These are phyloP conservation scores for Clitarchus hookeri DNA, from an alignment of 2,888 invertebrate genomes.

Conservation along the genomic window DNA sequence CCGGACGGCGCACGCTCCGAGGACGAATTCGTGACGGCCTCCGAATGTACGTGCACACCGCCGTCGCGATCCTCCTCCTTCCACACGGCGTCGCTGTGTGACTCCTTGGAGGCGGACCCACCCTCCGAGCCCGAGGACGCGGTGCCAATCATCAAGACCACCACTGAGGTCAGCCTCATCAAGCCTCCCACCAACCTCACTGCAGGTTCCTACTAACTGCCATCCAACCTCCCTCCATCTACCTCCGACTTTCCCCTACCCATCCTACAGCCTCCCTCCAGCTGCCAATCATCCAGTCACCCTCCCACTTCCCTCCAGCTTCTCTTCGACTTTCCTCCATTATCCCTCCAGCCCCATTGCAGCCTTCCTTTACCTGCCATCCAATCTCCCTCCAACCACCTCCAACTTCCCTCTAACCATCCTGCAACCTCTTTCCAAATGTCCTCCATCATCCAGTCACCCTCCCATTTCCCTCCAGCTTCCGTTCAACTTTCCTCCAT, in stretches of 20 bases:
- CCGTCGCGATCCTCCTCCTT: constrained; percentile 71
- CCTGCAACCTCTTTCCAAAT: neutral
- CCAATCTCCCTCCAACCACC: too few species aligned
- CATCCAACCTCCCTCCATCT: neutral
- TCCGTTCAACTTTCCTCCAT: neutral
- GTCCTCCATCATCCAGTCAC: too few species aligned
- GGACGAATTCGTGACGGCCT: constrained; percentile 70
- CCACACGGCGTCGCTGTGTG: constrained; percentile 70
- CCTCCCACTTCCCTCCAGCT: neutral
- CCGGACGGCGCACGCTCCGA: constrained; percentile 54
- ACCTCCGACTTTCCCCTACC: too few species aligned
- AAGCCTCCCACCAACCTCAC: neutral
- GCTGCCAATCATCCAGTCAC: too few species aligned
- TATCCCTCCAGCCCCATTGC: too few species aligned
- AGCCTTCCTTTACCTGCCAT: too few species aligned
- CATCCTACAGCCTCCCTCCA: too few species aligned
- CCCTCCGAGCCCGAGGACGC: constrained; percentile 48
- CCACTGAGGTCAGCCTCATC: constrained; percentile 34
- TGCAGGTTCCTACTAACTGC: too few species aligned
- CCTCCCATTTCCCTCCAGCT: too few species aligned
- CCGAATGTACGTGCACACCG: constrained; percentile 67
- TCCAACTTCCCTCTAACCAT: neutral
- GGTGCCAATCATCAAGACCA: constrained; percentile 46
- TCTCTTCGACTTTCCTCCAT: neutral
- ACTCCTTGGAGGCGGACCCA: constrained; percentile 62